Evolutionary conservation across 2,113 vertebrate species (phyloP).

Genomic region (Felis catus): F.catus_Fca126_mat1.0 CM031425.1:51534501-51535000

Average conservation of each 20-base stretch:
- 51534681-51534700: background rate
- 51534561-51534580: background rate
- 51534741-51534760: background rate
- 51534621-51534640: background rate
- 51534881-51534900: background rate
- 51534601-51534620: background rate
- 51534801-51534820: background rate
- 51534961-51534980: background rate
- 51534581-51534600: background rate
- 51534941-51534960: background rate
- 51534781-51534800: background rate
- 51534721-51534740: background rate
- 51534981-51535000: background rate
- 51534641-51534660: background rate
- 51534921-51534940: background rate
- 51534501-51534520: background rate
- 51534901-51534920: background rate
- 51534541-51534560: background rate
- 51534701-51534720: background rate
- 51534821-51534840: background rate
- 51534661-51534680: background rate
- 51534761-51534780: background rate
- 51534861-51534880: background rate
- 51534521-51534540: background rate
- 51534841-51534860: background rate